A percentile compares a stretch with the other conserved stretches of the same genome.
Conservation (phyloP, 2,113 vertebrate genomes). For the Vulpes ferrilata region DNA sequence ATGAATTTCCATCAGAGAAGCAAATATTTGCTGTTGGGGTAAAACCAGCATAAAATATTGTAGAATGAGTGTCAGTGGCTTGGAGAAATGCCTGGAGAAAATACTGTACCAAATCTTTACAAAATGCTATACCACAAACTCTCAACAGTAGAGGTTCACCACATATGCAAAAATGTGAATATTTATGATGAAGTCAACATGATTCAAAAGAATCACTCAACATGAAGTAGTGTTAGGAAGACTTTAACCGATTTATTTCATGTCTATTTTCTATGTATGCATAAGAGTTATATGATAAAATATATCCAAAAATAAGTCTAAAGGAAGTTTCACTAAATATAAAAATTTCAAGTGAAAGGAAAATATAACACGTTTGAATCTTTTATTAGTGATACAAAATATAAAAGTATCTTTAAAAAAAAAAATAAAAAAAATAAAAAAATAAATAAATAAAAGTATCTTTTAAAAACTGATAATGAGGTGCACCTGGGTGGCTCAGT, state of each 20-base stretch:
- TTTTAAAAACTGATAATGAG: slow-evolving; percentile 2
- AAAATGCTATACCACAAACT: background rate
- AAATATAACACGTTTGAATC: background rate
- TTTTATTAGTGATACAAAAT: slow-evolving; percentile 42
- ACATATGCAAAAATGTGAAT: background rate
- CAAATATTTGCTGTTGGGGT: background rate
- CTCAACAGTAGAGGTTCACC: background rate
- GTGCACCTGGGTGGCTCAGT: no score
- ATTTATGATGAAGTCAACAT: background rate
- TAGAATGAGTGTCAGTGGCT: background rate
- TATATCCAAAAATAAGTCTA: background rate
- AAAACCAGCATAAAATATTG: slow-evolving; percentile 36
- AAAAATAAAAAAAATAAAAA: no score
- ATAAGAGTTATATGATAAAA: background rate
- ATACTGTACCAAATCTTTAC: background rate
- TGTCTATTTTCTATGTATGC: background rate
- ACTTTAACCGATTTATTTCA: slow-evolving; percentile 10
- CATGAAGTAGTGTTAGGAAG: background rate
- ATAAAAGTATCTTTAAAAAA: slow-evolving; percentile 12
- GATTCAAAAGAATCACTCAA: background rate
- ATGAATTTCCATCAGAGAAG: background rate
- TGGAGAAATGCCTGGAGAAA: background rate
- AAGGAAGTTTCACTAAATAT: background rate
- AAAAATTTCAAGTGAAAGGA: slow-evolving; percentile 36
- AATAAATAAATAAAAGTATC: background rate